Percentiles rank a stretch among this genome's conserved stretches.
Conservation (phyloP, 2,888 invertebrate species). For the Brenthis ino region DNA sequence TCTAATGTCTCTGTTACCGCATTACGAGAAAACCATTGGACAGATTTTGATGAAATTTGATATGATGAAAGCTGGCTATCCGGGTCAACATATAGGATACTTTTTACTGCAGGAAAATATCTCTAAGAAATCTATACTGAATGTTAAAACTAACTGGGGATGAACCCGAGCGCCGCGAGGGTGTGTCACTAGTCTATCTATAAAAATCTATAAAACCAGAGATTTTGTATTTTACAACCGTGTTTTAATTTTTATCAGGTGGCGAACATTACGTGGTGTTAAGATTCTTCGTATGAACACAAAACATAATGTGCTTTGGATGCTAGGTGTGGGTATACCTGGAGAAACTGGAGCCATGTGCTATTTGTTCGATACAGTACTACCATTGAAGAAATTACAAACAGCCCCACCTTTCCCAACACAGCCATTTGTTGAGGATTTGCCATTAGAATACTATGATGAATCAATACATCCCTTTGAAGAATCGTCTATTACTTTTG, state of each 20-base stretch:
- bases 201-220: neutral
- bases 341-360: conserved; percentile 91
- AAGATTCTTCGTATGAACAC: conserved; percentile 96
- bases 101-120: too few relatives aligned
- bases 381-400: conserved; percentile 83
- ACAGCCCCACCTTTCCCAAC: conserved; percentile 91
- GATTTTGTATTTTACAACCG: neutral
- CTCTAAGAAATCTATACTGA: too few relatives aligned
- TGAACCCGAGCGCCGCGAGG: too few relatives aligned
- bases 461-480: conserved; percentile 89
- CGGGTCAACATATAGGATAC: too few relatives aligned
- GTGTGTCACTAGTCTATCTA: too few relatives aligned
- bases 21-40: too few relatives aligned
- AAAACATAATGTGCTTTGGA: conserved; percentile 96
- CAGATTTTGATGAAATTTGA: too few relatives aligned
- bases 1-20: too few relatives aligned
- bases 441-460: conserved; percentile 88
- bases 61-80: too few relatives aligned
- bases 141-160: too few relatives aligned
- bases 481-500: conserved; percentile 86
- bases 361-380: conserved; percentile 90
- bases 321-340: conserved; percentile 90
- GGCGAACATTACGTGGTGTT: conserved; percentile 83
- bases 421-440: conserved; percentile 83
- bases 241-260: conserved; percentile 57